Conservation (phyloP, 2,888 invertebrate genomes). For the Trachelus iudaicus region DNA sequence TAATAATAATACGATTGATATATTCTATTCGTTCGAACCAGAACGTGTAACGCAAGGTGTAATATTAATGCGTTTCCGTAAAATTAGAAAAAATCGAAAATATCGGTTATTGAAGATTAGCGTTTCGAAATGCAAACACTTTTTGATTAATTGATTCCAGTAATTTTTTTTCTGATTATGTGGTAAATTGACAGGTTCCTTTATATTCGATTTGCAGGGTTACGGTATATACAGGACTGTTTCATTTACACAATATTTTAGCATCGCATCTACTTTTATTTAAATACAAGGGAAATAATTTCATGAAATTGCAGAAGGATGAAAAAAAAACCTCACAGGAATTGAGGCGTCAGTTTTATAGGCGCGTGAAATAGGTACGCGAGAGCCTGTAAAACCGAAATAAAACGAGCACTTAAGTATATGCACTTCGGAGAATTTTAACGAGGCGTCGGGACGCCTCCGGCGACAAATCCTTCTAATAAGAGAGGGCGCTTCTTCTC, state of each 20-base stretch:
- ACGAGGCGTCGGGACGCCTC: slow-evolving; percentile 52
- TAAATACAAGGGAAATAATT: background rate
- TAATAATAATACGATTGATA: too few species aligned
- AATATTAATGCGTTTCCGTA: too few species aligned
- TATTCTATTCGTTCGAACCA: too few species aligned
- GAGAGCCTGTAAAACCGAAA: slow-evolving; percentile 23
- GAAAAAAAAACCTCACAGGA: background rate
- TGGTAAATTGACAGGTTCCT: background rate
- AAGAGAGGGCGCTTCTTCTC: slow-evolving; percentile 49
- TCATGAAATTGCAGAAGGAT: background rate
- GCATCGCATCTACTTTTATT: background rate
- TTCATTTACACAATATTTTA: background rate
- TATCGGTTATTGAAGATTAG: background rate
- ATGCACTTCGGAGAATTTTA: slow-evolving; percentile 55
- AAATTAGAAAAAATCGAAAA: background rate
- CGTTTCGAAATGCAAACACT: background rate
- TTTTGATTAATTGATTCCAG: background rate
- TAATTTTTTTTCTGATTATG: background rate
- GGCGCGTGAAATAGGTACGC: slow-evolving; percentile 10
- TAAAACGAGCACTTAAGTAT: slow-evolving; percentile 25
- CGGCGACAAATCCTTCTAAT: slow-evolving; percentile 48
- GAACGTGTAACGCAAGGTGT: too few species aligned
- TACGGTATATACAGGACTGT: background rate
- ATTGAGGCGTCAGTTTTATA: slow-evolving; percentile 3
- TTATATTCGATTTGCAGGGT: background rate